Base-by-base conservation (phyloP, 1,140 invertebrate genomes). In the Chironomus tepperi region DNA sequence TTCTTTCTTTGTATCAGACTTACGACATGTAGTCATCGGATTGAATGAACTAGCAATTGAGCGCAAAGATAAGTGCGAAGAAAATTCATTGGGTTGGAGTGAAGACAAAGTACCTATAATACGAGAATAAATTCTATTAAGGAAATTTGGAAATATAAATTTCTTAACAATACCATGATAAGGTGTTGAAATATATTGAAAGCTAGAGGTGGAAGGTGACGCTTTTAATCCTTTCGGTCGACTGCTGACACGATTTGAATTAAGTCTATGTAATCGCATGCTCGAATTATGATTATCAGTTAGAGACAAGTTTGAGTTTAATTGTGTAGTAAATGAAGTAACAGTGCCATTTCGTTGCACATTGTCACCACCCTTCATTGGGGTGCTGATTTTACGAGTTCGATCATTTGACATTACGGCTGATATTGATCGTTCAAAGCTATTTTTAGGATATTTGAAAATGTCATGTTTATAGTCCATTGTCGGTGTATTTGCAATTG, bases 161-260 rank as follows among this genome's bases (percentile, higher is more conserved):
- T n/a, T 57, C 12, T 57, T 12, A 57, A 57, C 5, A 1, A 15
- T 57, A 57, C 47, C 47, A 57, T 93, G 92, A 79, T 92, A 93
- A 0, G 91, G 90, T 0, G 92, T 93, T 34, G 89, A 91, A 77
- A 94, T 87, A 77, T 93, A 94, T 76, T 92, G 88, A 78, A 94
- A 92, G 19, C 91, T 93, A 42, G 91, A 93, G 0, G 88, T 89
- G 3, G 90, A 91, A 0, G 89, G 89, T n/a, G 89, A 90, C 0
- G 65, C 16, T 18, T 70, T 70, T 10, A 70, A 18, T 3, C 89
- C 84, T 76, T 86, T 86, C 0, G 89, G 87, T 19, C 81, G 80
- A 65, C 82, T 57, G 7, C 8, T 79, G 6, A 80, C 77, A 16
- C 78, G 78, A 73, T 81, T 82, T 5, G 80, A 76, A 57, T 43